Base-by-base conservation (phyloP, 2,113 vertebrate species). In the Balaenoptera acutorostrata region DNA sequence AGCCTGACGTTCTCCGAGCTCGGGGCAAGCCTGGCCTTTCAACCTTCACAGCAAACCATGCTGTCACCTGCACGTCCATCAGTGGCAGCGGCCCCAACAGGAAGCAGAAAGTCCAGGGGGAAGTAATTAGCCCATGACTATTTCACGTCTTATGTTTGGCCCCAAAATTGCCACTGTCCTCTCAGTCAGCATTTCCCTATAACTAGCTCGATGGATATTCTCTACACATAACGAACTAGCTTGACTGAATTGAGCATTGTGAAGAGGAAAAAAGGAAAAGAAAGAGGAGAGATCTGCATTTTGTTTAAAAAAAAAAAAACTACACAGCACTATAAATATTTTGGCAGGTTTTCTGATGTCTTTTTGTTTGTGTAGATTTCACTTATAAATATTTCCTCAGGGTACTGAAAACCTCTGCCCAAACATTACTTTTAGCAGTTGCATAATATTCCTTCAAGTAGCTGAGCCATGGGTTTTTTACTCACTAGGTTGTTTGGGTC, bases 371-470 rank as follows among this genome's bases (percentile, higher is more conserved):
- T 9, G 4, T 27, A n/a, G 10, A 17, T 90, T 83, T 66, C 44
- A 64, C 8, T 86, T 83, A n/a, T 31, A 74, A 61, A 71, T 39
- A 66, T 63, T 87, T 96, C 88, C 52, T 86, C 17, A 1, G 0
- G 11, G 64, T 57, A 25, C 68, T 75, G 52, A 80, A 96, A 61
- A 52, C 12, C 11, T 86, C 57, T 86, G 39, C 66, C 61, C 72
- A 55, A 36, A 88, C 9, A 20, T 46, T 13, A 68, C 66, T 92
- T 61, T 97, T 72, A 75, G 52, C 46, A 36, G 46, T 33, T 91
- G 59, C 18, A 44, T 97, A 33, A 29, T 61, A 86, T 80, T 95
- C 61, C 81, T 84, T 83, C 41, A n/a, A 31, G 66, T 5, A 63
- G n/a, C 49, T 64, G 5, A 59, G 36, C 64, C 59, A 13, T 20